Conservation (phyloP, 2,113 vertebrate species). For the zebrafish (Danio rerio) region GRCz12tu NC_133188.1:24477001-24477500, state of each 20-base stretch:
- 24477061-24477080: too few species aligned
- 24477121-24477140: too few species aligned
- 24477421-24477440: slow-evolving; percentile 29
- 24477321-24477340: neutral
- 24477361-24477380: slow-evolving; percentile 4
- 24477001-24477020: too few species aligned
- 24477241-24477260: neutral
- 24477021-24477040: too few species aligned
- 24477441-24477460: slow-evolving; percentile 32
- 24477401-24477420: neutral
- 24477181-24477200: too few species aligned
- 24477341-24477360: slow-evolving; percentile 8
- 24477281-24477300: neutral
- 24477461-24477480: neutral
- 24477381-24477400: slow-evolving; percentile 7
- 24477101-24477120: too few species aligned
- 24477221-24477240: too few species aligned
- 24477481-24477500: neutral
- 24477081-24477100: too few species aligned
- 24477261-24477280: neutral
- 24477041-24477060: too few species aligned
- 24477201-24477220: too few species aligned
- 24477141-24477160: too few species aligned
- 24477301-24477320: neutral
- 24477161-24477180: too few species aligned